phyloP scores from a whole-genome alignment of 2,797 vertebrate species.

The Astyanax mexicanus region DNA sequence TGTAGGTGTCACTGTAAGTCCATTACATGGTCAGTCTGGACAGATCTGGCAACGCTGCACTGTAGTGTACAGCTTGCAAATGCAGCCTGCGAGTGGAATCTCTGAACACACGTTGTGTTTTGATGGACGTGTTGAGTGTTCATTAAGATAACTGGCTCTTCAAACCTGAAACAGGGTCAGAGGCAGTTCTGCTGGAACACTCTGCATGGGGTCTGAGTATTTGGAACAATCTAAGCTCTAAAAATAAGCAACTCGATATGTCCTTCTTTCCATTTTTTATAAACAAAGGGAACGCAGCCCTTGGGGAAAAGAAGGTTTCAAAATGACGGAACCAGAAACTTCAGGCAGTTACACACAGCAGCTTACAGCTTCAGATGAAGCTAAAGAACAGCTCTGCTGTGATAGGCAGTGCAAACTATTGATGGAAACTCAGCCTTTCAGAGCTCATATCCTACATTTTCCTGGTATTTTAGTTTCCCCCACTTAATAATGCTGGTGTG shows the following conservation, averaged over 20 bases:
- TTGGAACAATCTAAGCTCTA: neutral
- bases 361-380: too few species aligned
- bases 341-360: neutral
- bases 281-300: too few species aligned
- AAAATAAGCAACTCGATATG: neutral
- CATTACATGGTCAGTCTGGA: neutral
- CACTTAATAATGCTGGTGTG: too few species aligned
- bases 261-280: neutral
- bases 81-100: neutral
- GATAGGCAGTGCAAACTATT: neutral
- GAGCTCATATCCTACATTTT: neutral
- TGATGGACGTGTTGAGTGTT: neutral
- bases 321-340: neutral
- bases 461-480: too few species aligned
- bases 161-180: neutral
- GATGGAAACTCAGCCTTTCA: neutral
- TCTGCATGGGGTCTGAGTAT: neutral
- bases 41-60: neutral
- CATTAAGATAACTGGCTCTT: neutral
- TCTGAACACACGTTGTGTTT: neutral
- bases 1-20: slow-evolving; percentile 14
- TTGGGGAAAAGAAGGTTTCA: neutral
- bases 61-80: neutral
- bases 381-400: neutral
- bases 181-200: neutral